These are phyloP conservation scores for Tragelaphus eurycerus DNA, from an alignment of 2,797 vertebrate genomes.

Conservation along the genomic window DNA sequence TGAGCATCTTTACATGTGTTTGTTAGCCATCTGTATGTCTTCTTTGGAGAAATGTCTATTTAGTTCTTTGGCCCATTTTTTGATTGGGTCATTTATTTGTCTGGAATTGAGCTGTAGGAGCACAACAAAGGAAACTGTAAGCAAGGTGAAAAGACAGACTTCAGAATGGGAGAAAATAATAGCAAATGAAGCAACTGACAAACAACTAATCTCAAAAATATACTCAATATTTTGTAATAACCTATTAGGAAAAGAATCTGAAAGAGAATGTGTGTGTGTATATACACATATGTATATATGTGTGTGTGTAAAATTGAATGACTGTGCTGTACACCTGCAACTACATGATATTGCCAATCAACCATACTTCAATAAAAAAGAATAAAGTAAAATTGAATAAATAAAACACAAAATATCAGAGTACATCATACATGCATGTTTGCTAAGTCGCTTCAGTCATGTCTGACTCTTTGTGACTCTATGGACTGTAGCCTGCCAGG, in stretches of 20 bases:
- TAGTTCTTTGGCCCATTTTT: no score
- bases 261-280: background rate
- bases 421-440: background rate
- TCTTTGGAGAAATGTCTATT: no score
- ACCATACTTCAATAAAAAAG: background rate
- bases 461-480: background rate
- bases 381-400: background rate
- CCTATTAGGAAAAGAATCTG: background rate
- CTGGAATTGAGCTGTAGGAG: no score
- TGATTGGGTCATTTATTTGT: no score
- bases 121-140: no score
- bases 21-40: no score
- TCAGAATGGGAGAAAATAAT: no score
- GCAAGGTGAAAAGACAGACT: no score
- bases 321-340: background rate
- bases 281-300: background rate
- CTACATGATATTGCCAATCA: background rate
- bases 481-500: background rate
- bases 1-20: no score
- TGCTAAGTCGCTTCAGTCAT: background rate
- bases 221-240: background rate
- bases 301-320: background rate
- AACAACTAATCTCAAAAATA: no score
- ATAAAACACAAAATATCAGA: background rate
- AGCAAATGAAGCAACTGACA: no score